Evolutionary conservation across 2,797 vertebrate genomes (phyloP).

Genomic region (Phalloptychus januarius): DNA sequence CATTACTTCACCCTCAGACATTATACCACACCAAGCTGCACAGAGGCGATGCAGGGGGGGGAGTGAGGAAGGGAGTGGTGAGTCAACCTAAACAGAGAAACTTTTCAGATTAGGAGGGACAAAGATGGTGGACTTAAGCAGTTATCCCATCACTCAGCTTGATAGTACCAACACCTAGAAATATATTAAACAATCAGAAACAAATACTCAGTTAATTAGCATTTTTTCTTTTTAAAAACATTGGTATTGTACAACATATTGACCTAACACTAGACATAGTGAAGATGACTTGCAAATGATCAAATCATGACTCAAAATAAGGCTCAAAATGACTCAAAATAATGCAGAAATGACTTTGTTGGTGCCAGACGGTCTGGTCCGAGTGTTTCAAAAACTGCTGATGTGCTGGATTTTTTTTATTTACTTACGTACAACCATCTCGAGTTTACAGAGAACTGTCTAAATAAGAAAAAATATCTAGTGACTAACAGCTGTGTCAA

Average conservation of each 20-base stretch:
- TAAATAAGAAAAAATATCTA: background rate
- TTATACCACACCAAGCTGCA: slow-evolving; percentile 51
- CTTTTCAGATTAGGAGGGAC: slow-evolving; percentile 54
- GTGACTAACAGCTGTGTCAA: background rate
- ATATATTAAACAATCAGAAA: background rate
- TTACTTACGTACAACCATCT: background rate
- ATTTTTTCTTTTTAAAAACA: background rate
- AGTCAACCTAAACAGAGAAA: slow-evolving; percentile 58
- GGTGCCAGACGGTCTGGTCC: background rate
- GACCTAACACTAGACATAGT: background rate
- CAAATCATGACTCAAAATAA: background rate
- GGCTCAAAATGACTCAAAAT: background rate
- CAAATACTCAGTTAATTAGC: background rate
- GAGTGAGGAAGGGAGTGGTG: slow-evolving; percentile 38
- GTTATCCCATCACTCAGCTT: slow-evolving; percentile 29
- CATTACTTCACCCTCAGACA: slow-evolving; percentile 69
- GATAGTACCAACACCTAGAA: slow-evolving; percentile 22
- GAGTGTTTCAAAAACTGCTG: background rate
- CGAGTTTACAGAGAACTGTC: background rate
- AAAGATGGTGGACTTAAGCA: slow-evolving; percentile 35
- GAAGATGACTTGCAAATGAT: background rate
- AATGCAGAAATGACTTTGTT: background rate
- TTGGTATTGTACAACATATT: background rate
- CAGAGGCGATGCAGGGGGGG: slow-evolving; percentile 47
- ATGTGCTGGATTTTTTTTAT: background rate